Evolutionary conservation across 2,888 invertebrate species (phyloP), one percentile per base, ranked within the genome.

Genomic region (Cyclophora albipunctata): DNA sequence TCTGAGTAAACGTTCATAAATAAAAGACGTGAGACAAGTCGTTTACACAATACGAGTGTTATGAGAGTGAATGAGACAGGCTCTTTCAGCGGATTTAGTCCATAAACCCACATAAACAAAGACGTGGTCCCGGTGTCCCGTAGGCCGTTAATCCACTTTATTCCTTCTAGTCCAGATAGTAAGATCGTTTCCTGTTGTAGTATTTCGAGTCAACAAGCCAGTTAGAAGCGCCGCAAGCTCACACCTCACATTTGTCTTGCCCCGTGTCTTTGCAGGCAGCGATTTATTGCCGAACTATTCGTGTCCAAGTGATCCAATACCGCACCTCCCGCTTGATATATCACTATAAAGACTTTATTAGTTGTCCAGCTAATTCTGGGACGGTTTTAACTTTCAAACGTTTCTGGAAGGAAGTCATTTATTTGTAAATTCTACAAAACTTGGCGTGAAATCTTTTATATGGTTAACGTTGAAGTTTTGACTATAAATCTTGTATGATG

Each of bases 201-300:
- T 70, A 65, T 66, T 69, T 66, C 64, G 60, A 65, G 62, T 69
- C 67, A 67, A 69, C 70, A 64, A 63, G 71, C 60, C 65, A 60
- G 69, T 66, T 63, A 66, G 60, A 65, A 53, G 59, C 49, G 63
- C 64, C 57, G 60, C 66, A 59, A 65, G 62, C 69, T 64, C 66
- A 71, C 72, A 71, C 71, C 67, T 70, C 67, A 62, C 74, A 73
- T 81, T 79, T 74, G 77, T 81, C 80, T 78, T 79, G 74, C 73
- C 73, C 65, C 59, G 64, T 70, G 77, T 73, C 76, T 75, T 75
- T 71, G 73, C 69, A 71, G 68, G 66, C 66, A 61, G 63, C 62
- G 63, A 81, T 81, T 80, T 80, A 80, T 76, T 62, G 71, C 72
- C 64, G 63, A 66, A 67, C 75, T 73, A 73, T 74, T 71, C 66